Evolutionary conservation across 2,888 invertebrate genomes (phyloP), one percentile per base, ranked within the genome.

Genomic region (Anodontia alba): DNA sequence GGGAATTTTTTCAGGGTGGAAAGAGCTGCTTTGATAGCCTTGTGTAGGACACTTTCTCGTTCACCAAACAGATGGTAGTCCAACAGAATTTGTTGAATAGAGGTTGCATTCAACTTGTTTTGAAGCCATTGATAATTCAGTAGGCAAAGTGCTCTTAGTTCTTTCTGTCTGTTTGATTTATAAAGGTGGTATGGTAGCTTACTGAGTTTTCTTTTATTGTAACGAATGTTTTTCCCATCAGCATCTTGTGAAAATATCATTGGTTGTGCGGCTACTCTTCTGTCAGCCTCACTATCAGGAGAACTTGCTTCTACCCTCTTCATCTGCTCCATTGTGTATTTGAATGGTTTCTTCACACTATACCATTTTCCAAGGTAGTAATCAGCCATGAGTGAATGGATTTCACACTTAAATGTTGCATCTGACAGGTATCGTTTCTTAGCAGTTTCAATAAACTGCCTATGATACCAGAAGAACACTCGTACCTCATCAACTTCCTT

Each of bases 81-180:
- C 7, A 98, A 97, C 2, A 99, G 95, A 0, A 99, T 97, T 0
- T 98, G 97, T 94, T 99, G 99, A 12, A 99, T 95, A 0, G 99
- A 98, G 91, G 98, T 98, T 90, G 98, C 98, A 87, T 97, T 97
- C 0, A 99, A 95, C 93, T 99, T 99, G 0, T 98, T 98, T 93
- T 98, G 98, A 0, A 99, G 95, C 98, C 99, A 99, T 91, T 98
- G 97, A 94, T 98, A 99, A 95, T 98, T 99, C 95, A 99, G 99
- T 0, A 99, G 95, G 0, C 99, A 99, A 91, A 98, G 96, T 43
- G 97, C 96, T 92, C 98, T 98, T 15, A 99, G 95, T 94, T 99
- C 99, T 75, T 97, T 96, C 92, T 98, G 97, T 71, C 92, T 84
- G 20, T 84, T 76, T 31, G 91, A 90, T 42, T 88, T 81, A 36